Conservation (phyloP, 2,113 vertebrate species). For the Halcyon senegalensis region DNA sequence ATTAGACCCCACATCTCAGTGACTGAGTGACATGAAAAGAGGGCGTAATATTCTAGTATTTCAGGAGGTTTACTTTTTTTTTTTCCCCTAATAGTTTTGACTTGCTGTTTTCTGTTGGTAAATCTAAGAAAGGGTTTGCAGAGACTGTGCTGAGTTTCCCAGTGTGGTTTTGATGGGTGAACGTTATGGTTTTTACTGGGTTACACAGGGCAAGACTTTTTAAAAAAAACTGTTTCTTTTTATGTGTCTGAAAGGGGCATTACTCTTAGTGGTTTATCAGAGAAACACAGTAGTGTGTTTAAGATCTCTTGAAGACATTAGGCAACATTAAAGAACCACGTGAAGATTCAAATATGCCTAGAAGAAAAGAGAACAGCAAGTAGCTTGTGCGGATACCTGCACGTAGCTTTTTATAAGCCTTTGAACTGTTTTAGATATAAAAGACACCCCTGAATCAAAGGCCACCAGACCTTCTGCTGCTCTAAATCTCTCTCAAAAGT, state of each 20-base stretch:
- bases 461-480: slow-evolving; percentile 27
- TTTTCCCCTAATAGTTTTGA: not conserved
- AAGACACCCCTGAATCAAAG: slow-evolving; percentile 52
- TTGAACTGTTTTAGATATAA: slow-evolving; percentile 54
- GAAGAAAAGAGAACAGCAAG: slow-evolving; percentile 61
- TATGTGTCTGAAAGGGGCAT: slow-evolving; percentile 28
- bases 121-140: not conserved
- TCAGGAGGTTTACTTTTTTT: not conserved
- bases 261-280: slow-evolving; percentile 35
- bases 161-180: not conserved
- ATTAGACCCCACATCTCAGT: not conserved
- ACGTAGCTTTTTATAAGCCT: slow-evolving; percentile 32
- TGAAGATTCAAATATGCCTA: slow-evolving; percentile 38
- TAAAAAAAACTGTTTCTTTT: not conserved
- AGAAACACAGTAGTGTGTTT: slow-evolving; percentile 30
- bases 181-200: not conserved
- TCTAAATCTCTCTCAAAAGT: slow-evolving; percentile 5
- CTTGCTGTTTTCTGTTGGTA: not conserved
- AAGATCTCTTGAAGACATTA: slow-evolving; percentile 48
- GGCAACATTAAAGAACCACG: slow-evolving; percentile 53
- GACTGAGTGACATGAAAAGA: not conserved
- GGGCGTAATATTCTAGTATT: not conserved
- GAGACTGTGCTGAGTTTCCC: not conserved
- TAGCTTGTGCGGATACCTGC: not conserved
- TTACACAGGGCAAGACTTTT: slow-evolving; percentile 2